Conservation (phyloP, 2,797 vertebrate species). For the Phrynocephalus vlangalii region DNA sequence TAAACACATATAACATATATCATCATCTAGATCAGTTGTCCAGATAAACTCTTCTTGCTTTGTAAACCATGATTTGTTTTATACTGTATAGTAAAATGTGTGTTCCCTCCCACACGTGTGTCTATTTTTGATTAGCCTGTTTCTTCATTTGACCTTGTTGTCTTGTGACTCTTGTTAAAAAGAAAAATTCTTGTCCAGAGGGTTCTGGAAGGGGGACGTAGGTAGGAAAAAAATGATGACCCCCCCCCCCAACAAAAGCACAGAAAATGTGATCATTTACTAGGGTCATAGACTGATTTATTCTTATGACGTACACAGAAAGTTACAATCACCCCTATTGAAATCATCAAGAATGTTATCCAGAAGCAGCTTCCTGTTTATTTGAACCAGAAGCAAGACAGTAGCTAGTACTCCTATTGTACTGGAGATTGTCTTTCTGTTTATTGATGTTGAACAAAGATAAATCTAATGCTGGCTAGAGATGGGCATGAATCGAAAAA, state of each 20-base stretch:
- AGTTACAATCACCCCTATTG: constrained; percentile 50
- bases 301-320: constrained; percentile 67
- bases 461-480: constrained; percentile 4
- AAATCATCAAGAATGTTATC: constrained; percentile 45
- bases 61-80: constrained; percentile 37
- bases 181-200: constrained; percentile 60
- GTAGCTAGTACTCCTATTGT: not conserved
- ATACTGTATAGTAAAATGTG: constrained; percentile 19
- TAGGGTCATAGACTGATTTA: constrained; percentile 66
- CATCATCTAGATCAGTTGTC: constrained; percentile 13
- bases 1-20: not conserved
- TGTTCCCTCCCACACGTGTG: not conserved
- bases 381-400: constrained; percentile 37
- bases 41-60: not conserved
- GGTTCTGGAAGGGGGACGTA: constrained; percentile 64
- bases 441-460: constrained; percentile 14
- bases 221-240: constrained; percentile 63
- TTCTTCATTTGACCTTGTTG: constrained; percentile 68
- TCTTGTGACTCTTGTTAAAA: constrained; percentile 65
- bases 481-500: too few species aligned
- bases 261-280: constrained; percentile 7
- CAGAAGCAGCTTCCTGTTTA: constrained; percentile 76
- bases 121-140: constrained; percentile 50
- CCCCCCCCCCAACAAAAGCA: constrained; percentile 60
- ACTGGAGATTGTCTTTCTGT: constrained; percentile 18